These are phyloP conservation scores for Apteryx mantelli DNA, from an alignment of 2,113 vertebrate species.

Conservation along the genomic window DNA sequence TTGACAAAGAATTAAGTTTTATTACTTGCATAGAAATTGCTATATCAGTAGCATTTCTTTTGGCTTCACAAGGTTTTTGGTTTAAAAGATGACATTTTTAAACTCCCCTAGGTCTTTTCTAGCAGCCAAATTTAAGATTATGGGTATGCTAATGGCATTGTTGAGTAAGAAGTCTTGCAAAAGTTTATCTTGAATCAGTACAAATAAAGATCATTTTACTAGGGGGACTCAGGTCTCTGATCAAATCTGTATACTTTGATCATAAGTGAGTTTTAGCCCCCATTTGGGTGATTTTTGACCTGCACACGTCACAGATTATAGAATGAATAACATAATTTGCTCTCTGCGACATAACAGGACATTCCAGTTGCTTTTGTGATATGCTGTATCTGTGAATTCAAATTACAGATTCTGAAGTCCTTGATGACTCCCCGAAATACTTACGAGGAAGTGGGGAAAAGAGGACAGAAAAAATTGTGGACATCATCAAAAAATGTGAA, in stretches of 20 bases:
- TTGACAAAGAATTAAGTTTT: not conserved
- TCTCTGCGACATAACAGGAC: fast-evolving
- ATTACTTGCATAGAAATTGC: not conserved
- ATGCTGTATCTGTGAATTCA: not conserved
- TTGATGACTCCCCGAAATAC: not conserved
- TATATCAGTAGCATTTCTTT: not conserved
- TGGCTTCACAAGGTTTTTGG: not conserved
- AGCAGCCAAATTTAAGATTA: not conserved
- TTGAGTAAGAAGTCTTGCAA: not conserved
- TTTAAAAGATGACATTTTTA: not conserved
- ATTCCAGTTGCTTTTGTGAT: not conserved
- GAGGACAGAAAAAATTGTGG: not conserved
- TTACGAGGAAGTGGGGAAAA: not conserved
- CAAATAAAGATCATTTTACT: not conserved
- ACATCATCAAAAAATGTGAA: not conserved
- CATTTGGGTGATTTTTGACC: not conserved
- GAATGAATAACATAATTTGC: not conserved
- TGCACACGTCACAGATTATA: not conserved
- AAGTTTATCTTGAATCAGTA: not conserved
- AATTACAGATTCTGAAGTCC: not conserved
- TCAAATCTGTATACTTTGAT: not conserved
- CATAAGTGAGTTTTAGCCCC: not conserved
- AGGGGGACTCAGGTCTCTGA: not conserved
- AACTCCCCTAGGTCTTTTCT: not conserved
- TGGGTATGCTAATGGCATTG: not conserved